Evolutionary conservation across 1,140 invertebrate genomes (phyloP).

Genomic region (Copidosoma floridanum): DNA sequence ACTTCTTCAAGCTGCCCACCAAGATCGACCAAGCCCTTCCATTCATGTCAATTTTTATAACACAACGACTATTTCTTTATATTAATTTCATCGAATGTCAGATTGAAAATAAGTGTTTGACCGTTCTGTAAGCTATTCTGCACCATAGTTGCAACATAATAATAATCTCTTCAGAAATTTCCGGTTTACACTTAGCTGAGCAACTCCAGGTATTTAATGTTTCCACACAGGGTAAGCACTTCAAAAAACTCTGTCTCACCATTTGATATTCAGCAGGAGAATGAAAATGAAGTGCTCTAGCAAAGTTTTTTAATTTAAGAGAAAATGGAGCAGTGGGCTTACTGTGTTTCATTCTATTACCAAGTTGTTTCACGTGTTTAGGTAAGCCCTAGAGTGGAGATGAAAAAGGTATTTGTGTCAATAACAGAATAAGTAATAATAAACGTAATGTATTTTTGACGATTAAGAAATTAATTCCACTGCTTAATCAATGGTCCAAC

Average conservation of each 20-base stretch:
- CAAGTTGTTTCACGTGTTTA: too few species aligned
- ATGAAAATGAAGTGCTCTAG: constrained; percentile 5
- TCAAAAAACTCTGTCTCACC: constrained; percentile 5
- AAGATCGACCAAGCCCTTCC: constrained; percentile 19
- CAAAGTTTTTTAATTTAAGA: constrained; percentile 2
- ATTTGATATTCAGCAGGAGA: constrained; percentile 7
- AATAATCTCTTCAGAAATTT: constrained; percentile 6
- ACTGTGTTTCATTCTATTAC: constrained; percentile 4
- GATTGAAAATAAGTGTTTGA: constrained; percentile 8
- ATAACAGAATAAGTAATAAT: too few species aligned
- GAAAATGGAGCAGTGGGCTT: constrained; percentile 4
- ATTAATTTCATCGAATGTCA: constrained; percentile 21
- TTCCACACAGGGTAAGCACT: constrained; percentile 14
- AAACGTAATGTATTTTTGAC: too few species aligned
- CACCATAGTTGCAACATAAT: constrained; percentile 6
- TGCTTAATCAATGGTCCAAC: too few species aligned
- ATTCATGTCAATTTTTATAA: constrained; percentile 9
- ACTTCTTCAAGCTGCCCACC: constrained; percentile 9
- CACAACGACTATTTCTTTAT: constrained; percentile 14
- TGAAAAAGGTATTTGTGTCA: too few species aligned
- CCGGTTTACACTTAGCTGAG: constrained; percentile 7
- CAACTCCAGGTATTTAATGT: constrained; percentile 7
- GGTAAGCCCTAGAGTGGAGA: too few species aligned
- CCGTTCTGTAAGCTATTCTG: constrained; percentile 1
- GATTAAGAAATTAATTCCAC: too few species aligned